Base-by-base conservation (phyloP, 2,888 invertebrate genomes). In the Tipula helvola region DNA sequence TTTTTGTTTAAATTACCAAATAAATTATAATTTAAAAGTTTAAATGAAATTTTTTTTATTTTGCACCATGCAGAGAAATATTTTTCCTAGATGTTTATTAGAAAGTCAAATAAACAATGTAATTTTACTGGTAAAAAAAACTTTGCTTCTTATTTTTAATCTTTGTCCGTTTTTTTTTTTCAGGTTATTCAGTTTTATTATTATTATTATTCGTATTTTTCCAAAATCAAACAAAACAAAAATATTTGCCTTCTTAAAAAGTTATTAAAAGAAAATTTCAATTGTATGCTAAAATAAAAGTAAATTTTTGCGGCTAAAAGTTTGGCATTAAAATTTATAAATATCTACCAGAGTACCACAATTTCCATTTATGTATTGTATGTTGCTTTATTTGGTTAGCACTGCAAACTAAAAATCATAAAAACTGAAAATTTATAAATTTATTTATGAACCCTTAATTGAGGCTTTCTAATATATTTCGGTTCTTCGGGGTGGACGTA, bases 21-120 rank as follows among this genome's bases (percentile, higher is more conserved):
- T 71, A 71, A 71, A 71, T 71, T 71, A 71, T 71, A 71, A 71
- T 71, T 71, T 71, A 71, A 71, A 71, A 71, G 71, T 71, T 71
- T 71, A 71, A 71, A 71, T 71, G 71, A 71, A 71, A 8, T 71
- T 71, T 28, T 28, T 28, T 28, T 28, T 28, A 1, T 28, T 28
- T 28, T 28, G n/a, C 52, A 52, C n/a, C 52, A 52, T 52, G 52
- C 52, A 52, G n/a, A 52, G n/a, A 28, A 28, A 71, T 28, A 71
- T 71, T 71, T n/a, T 71, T 71, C 71, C 71, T 28, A 71, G 28
- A 28, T 71, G 10, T 52, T 71, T 71, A 71, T 71, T 71, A 71
- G 71, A 71, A 71, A 71, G 71, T 71, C 71, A 18, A 71, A 71
- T 71, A 71, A 71, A 71, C 71, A 71, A 71, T 71, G 71, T 71